Evolutionary conservation across 1,140 invertebrate species (phyloP).

Genomic region (Zophobas atratus): DNA sequence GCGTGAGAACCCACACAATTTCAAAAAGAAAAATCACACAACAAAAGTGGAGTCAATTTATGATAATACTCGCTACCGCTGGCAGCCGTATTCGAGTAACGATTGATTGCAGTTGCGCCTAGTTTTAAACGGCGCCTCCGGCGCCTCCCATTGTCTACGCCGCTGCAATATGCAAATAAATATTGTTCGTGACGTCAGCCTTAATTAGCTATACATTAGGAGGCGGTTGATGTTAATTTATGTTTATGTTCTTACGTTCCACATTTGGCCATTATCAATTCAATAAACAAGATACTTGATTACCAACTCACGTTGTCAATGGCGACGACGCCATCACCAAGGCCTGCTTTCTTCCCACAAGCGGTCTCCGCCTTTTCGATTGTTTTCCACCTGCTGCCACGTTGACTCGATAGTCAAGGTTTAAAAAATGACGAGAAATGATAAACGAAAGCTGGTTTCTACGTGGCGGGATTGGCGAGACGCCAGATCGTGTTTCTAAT

Average conservation of each 20-base stretch:
- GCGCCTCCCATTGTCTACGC: too few relatives aligned
- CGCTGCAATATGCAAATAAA: conserved; percentile 28
- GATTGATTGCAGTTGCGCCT: too few relatives aligned
- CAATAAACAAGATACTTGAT: conserved; percentile 22
- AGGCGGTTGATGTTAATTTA: conserved; percentile 5
- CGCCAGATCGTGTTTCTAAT: not conserved
- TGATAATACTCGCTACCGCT: too few relatives aligned
- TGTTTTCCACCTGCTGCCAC: not conserved
- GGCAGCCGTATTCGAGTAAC: too few relatives aligned
- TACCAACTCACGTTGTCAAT: conserved; percentile 1
- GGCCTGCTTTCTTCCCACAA: conserved; percentile 6
- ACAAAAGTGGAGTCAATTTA: too few relatives aligned
- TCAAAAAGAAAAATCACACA: too few relatives aligned
- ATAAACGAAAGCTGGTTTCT: conserved; percentile 1
- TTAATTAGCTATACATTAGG: not conserved
- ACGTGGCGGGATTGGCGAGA: not conserved
- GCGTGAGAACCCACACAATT: too few relatives aligned
- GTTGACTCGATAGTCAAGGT: not conserved
- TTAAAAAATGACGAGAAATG: not conserved
- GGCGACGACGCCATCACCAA: not conserved
- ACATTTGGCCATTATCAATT: conserved; percentile 27
- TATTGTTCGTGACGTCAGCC: conserved; percentile 34
- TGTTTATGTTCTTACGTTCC: conserved; percentile 17
- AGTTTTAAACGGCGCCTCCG: too few relatives aligned
- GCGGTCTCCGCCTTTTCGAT: not conserved